Evolutionary conservation across 1,140 invertebrate genomes (phyloP), one percentile per base, ranked within the genome.

Genomic region (Procambarus virginalis): DNA sequence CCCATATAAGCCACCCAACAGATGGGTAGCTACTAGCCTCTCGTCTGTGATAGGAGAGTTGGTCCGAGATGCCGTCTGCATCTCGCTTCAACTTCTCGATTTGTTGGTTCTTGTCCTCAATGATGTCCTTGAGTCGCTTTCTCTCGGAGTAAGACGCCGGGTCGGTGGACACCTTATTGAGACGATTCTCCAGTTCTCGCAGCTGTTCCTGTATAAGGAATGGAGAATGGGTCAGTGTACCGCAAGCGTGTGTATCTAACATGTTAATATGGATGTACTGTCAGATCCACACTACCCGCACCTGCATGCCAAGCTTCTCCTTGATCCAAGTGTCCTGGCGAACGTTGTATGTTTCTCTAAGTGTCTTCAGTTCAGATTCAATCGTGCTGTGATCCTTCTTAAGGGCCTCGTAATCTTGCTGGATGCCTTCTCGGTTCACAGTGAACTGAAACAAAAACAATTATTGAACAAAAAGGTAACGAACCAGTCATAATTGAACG

Each of bases 61-160:
- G 96, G 92, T 97, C 96, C 83, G 95, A 95, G 79, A 97, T 94
- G 77, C 96, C 95, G 82, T 96, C 95, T 91, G 96, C 96, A 93
- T 97, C 96, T 84, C 96, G 96, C 77, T 95, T 96, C n/a, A 97
- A 93, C 83, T 96, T 95, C 45, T 96, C 96, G 10, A 97, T 95
- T 91, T 98, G 96, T 2, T 95, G 95, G 92, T 96, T 96, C 89
- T 96, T 95, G 93, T 98, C 97, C 48, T 97, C 95, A 45, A 97
- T 93, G 46, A 95, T 94, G 22, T 96, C 95, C 92, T 96, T 96
- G 0, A 97, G 94, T 81, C 96, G 94, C 51, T 95, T 95, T 75
- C 94, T 95, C 93, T 97, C 96, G 64, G 95, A 95, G 77, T 91
- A 92, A 10, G 84, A 95, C 92, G 94, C 94, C 6, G 94, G 92